Evolutionary conservation across 1,140 invertebrate species (phyloP).

Genomic region (Acyrthosiphon pisum): DNA sequence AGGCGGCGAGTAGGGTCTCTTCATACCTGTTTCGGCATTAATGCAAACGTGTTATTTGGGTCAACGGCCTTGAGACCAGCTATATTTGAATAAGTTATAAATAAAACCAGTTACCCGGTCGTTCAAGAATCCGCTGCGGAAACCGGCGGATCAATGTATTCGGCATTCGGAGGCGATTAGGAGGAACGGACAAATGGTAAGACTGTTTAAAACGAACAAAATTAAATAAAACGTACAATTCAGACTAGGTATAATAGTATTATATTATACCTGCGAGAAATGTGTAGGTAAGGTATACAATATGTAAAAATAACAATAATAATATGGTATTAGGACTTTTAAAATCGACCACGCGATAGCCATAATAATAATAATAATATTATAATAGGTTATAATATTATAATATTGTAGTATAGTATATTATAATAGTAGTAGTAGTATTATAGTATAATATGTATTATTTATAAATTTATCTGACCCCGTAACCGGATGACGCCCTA

Average conservation of each 20-base stretch:
- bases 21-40: constrained; percentile 42
- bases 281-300: not conserved
- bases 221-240: not conserved
- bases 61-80: constrained; percentile 48
- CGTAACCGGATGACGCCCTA: constrained; percentile 53
- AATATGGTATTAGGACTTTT: not conserved
- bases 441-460: not conserved
- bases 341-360: not conserved
- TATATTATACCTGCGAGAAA: not conserved
- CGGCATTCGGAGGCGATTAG: constrained; percentile 21
- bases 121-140: constrained; percentile 50
- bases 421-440: not conserved
- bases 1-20: constrained; percentile 40
- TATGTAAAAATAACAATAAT: not conserved
- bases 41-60: constrained; percentile 50
- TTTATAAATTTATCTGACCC: not conserved
- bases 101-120: constrained; percentile 46
- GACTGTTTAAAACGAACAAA: constrained; percentile 36
- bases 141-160: constrained; percentile 36
- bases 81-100: not conserved
- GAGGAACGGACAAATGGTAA: constrained; percentile 41
- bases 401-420: not conserved
- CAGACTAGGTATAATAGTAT: not conserved
- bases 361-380: not conserved
- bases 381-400: not conserved